Evolutionary conservation across 2,888 invertebrate genomes (phyloP), one percentile per base, ranked within the genome.

Genomic region (Creontiades dilutus): DNA sequence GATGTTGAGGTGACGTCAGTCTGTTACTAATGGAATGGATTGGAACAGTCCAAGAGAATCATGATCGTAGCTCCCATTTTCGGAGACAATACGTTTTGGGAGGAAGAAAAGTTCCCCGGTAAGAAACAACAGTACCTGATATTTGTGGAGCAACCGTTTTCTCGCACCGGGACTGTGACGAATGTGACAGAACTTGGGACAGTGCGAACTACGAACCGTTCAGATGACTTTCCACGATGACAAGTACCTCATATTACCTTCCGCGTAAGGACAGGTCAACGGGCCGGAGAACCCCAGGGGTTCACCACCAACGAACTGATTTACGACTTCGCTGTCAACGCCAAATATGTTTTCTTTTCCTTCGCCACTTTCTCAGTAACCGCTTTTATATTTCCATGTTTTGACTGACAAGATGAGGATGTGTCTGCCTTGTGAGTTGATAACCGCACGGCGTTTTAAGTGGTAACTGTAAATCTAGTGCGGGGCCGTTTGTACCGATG

Each of bases 341-440:
- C 78, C 78, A 78, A 78, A 78, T 78, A 78, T 78, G 78, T 78
- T 78, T 78, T 78, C 37, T 47, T 78, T 47, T 11, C 78, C 78
- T 46, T 78, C 46, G 46, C 78, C 78, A 78, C 78, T 78, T 78
- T 78, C 78, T 78, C 46, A 19, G 78, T 78, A 78, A 78, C 78
- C 37, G 37, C 78, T 46, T 47, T 16, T 78, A 78, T 78, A 78
- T 78, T 78, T 78, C 19, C 47, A 16, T 78, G 78, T 78, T 78
- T 78, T 78, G 78, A 78, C 78, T 37, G 78, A 78, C 78, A 78
- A 78, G 46, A 78, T 47, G 78, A 78, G 78, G 78, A 78, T 19
- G n/a, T n/a, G 19, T 14, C 14, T 11, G 3, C 76, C 11, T 37
- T 28, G 76, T 46, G 78, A 28, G n/a, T 28, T 19, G 12, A 78